A percentile compares a stretch with the other conserved stretches of the same genome.
Conservation (phyloP, 2,888 invertebrate species). For the Agrotis clavis region DNA sequence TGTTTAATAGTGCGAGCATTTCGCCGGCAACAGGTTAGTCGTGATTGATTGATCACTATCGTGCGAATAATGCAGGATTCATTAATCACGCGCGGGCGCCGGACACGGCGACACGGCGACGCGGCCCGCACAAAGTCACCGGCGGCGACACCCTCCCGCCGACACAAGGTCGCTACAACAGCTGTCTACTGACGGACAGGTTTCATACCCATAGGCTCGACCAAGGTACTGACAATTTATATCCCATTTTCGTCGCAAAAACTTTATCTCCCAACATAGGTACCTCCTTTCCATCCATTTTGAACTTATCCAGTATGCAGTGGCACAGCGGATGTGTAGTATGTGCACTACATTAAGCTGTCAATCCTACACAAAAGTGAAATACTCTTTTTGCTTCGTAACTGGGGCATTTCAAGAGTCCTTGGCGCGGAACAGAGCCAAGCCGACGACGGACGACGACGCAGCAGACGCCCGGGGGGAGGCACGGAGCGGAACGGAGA, state of each 20-base stretch:
- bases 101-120: constrained; percentile 55
- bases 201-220: not conserved
- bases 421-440: constrained; percentile 62
- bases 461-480: constrained; percentile 17
- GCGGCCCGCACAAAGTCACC: constrained; percentile 30
- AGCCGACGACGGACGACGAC: constrained; percentile 52
- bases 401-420: constrained; percentile 74
- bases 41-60: constrained; percentile 74
- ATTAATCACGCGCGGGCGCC: constrained; percentile 71
- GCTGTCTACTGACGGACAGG: constrained; percentile 27
- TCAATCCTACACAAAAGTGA: constrained; percentile 60
- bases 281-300: not conserved
- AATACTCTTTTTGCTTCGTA: constrained; percentile 62
- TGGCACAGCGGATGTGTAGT: constrained; percentile 21
- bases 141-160: constrained; percentile 46
- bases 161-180: constrained; percentile 58
- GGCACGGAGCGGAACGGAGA: not conserved
- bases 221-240: not conserved
- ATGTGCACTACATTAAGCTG: constrained; percentile 57
- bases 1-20: constrained; percentile 56
- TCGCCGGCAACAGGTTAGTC: constrained; percentile 72
- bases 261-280: not conserved
- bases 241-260: not conserved
- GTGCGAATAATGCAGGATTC: constrained; percentile 72
- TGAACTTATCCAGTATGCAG: constrained; percentile 1